Evolutionary conservation across 2,797 vertebrate species (phyloP).

Genomic region (Gymnothorax reevesii): DNA sequence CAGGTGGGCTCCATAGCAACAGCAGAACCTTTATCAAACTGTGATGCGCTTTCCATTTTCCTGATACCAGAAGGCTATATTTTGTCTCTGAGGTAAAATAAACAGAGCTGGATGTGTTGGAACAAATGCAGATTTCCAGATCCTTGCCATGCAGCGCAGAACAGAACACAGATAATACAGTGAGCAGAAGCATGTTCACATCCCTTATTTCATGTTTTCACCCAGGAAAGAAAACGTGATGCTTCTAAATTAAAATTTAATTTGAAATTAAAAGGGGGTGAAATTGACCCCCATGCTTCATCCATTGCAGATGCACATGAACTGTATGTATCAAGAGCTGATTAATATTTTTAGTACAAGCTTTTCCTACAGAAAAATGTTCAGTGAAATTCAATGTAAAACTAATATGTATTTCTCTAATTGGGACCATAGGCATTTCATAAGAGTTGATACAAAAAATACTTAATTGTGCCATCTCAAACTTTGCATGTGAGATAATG

Average conservation of each 20-base stretch:
- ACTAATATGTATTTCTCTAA: too few relatives aligned
- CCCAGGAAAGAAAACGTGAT: background rate
- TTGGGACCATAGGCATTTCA: too few relatives aligned
- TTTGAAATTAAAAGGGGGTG: background rate
- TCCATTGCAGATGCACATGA: background rate
- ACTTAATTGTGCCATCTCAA: background rate
- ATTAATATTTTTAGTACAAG: background rate
- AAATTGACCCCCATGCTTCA: background rate
- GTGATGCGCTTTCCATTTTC: conserved; percentile 25
- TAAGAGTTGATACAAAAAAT: too few relatives aligned
- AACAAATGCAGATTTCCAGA: conserved; percentile 58
- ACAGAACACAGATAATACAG: conserved; percentile 30
- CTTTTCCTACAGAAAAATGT: background rate
- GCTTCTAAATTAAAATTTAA: background rate
- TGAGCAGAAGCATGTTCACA: background rate
- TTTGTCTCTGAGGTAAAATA: conserved; percentile 52
- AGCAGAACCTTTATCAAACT: conserved; percentile 51
- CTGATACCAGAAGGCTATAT: conserved; percentile 50
- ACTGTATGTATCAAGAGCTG: background rate
- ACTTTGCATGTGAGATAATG: background rate
- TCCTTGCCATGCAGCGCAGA: conserved; percentile 32
- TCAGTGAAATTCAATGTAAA: too few relatives aligned
- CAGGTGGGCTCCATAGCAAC: conserved; percentile 59
- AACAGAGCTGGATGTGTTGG: conserved; percentile 55
- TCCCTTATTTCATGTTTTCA: background rate